These are phyloP conservation scores for Blomia tropicalis DNA, from an alignment of 2,888 invertebrate species.

Conservation along the genomic window DNA sequence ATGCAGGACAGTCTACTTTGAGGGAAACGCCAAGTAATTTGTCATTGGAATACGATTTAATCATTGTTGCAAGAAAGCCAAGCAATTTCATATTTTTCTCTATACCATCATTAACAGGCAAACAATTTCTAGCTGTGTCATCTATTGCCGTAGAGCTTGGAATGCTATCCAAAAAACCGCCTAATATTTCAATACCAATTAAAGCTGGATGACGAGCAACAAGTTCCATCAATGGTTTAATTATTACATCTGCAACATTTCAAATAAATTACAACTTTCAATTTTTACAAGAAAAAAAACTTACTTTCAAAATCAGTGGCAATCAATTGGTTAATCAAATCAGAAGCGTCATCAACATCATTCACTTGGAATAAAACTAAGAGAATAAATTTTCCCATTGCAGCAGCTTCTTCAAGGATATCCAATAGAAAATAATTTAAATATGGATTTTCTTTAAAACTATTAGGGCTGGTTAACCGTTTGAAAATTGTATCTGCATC, in stretches of 20 bases:
- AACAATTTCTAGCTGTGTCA: not conserved
- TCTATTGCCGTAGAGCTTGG: not conserved
- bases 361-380: too few relatives aligned
- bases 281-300: too few relatives aligned
- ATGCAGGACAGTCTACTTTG: not conserved
- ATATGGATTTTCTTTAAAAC: too few relatives aligned
- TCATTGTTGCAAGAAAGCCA: not conserved
- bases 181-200: not conserved
- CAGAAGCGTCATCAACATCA: too few relatives aligned
- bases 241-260: not conserved
- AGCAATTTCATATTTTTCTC: not conserved
- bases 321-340: too few relatives aligned
- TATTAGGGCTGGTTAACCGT: too few relatives aligned
- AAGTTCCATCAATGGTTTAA: not conserved
- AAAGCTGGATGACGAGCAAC: not conserved
- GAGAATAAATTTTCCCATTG: too few relatives aligned
- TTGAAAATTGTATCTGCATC: too few relatives aligned
- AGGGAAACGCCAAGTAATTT: not conserved
- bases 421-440: too few relatives aligned
- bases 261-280: not conserved
- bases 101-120: not conserved
- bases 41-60: not conserved
- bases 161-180: not conserved
- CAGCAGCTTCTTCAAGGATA: too few relatives aligned
- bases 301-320: too few relatives aligned